Evolutionary conservation across 2,797 vertebrate species (phyloP), one percentile per base, ranked within the genome.

Genomic region (Ctenopoma multispine): DNA sequence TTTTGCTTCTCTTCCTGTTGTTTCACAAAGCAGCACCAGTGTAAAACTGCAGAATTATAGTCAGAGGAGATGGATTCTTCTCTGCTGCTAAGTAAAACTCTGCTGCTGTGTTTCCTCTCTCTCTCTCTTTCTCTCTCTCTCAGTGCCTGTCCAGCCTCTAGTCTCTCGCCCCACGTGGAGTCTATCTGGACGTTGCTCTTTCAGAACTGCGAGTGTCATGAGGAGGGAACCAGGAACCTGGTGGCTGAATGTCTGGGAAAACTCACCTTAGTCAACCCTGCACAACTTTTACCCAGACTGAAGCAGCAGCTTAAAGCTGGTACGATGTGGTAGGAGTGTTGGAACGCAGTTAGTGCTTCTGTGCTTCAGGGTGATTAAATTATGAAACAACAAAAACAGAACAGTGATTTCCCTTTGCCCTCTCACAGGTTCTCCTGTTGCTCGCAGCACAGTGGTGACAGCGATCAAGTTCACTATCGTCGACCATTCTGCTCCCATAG

Each of bases 161-260:
- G 93, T 87, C 94, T 99, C 66, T 89, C 92, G 2, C 93, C 96
- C 27, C 95, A 96, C 0, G 92, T 95, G 27, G 96, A 98, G 87
- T 96, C 95, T n/a, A 93, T 99, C 56, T 99, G 97, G 97, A 85
- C 94, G 1, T 81, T 99, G 88, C 93, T 99, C 46, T 94, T 97
- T 72, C 95, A 95, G 86, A 94, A 94, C 92, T 97, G 97, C 0
- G 96, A 98, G 90, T 94, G 94, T 21, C 38, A 93, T 0, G 97
- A 99, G 88, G 97, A 99, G 59, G 97, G 97, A 15, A 97, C 96
- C 0, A 95, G 97, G 81, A 96, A 93, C 0, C 96, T 99, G 75
- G 97, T 98, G 85, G 96, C 97, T 0, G 97, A 99, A 53, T 99
- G 97, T 90, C 55, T 99, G 49, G 96, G 96, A 4, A 97, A 96